Evolutionary conservation across 2,113 vertebrate species (phyloP).

Genomic region (Podiceps cristatus): DNA sequence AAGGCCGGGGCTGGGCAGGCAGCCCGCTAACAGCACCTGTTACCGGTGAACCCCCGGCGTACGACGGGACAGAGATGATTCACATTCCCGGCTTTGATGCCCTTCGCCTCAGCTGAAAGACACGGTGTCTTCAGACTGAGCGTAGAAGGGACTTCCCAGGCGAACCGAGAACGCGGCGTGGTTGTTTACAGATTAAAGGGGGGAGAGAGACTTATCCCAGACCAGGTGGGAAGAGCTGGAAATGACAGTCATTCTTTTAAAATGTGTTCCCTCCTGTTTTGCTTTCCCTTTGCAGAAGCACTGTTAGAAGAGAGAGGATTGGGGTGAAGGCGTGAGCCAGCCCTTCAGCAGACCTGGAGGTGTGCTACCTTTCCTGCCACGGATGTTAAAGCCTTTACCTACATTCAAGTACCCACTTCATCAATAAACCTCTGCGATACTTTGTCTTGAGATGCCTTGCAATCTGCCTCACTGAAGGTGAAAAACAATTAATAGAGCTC

Average conservation of each 20-base stretch:
- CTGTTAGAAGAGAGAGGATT: accelerated
- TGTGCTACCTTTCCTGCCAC: accelerated
- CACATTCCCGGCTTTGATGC: slow-evolving; percentile 78
- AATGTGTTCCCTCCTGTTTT: neutral
- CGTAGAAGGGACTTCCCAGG: neutral
- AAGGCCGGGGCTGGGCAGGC: neutral
- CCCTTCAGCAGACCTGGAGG: accelerated
- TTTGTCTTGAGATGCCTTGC: neutral
- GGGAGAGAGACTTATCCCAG: neutral
- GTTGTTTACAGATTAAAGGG: neutral
- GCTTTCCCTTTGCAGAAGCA: neutral
- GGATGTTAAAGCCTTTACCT: neutral
- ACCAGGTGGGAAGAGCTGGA: neutral
- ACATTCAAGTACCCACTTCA: neutral
- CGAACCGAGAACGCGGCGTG: neutral
- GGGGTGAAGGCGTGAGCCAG: neutral
- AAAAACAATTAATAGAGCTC: neutral
- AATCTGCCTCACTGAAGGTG: neutral
- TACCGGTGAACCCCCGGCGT: slow-evolving; percentile 52
- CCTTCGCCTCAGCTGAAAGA: slow-evolving; percentile 47
- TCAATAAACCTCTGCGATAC: neutral
- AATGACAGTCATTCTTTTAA: neutral
- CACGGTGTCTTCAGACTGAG: neutral
- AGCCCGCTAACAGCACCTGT: slow-evolving; percentile 77
- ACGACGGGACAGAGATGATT: slow-evolving; percentile 55